Conservation (phyloP, 2,113 vertebrate genomes). For the Tauraco erythrolophus region DNA sequence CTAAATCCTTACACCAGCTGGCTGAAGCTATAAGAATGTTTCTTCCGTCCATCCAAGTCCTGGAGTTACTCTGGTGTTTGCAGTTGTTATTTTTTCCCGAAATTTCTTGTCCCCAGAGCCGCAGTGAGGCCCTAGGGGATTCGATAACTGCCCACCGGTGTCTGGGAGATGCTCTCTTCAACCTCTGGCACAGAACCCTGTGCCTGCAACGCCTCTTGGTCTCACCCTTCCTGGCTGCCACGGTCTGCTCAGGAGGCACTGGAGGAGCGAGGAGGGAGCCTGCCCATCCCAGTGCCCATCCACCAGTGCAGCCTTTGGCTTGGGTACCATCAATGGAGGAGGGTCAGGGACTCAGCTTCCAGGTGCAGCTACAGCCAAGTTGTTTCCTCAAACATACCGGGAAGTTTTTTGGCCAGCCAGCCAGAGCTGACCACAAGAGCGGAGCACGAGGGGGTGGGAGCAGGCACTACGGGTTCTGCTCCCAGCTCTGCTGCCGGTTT, state of each 20-base stretch:
- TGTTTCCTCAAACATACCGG: background rate
- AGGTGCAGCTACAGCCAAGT: background rate
- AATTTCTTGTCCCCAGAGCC: background rate
- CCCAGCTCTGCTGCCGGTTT: background rate
- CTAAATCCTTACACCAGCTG: background rate
- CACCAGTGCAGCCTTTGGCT: background rate
- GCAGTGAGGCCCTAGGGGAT: background rate
- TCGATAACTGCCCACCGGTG: background rate
- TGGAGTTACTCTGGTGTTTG: background rate
- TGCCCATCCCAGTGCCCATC: background rate
- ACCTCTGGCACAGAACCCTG: constrained; percentile 25
- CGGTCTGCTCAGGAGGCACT: background rate
- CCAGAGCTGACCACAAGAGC: background rate
- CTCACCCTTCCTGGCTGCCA: constrained; percentile 12
- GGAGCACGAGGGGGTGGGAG: background rate
- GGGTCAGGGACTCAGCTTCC: background rate
- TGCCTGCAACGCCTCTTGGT: background rate
- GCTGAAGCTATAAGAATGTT: background rate
- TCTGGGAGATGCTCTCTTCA: background rate
- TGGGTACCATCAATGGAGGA: rapidly evolving
- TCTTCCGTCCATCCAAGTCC: background rate
- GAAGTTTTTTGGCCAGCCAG: background rate
- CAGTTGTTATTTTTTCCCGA: background rate
- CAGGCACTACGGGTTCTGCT: background rate
- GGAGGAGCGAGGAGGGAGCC: background rate